Evolutionary conservation across 35 echinoderm and acorn worm genomes (phyloP).

Genomic region (Amphiura filiformis): DNA sequence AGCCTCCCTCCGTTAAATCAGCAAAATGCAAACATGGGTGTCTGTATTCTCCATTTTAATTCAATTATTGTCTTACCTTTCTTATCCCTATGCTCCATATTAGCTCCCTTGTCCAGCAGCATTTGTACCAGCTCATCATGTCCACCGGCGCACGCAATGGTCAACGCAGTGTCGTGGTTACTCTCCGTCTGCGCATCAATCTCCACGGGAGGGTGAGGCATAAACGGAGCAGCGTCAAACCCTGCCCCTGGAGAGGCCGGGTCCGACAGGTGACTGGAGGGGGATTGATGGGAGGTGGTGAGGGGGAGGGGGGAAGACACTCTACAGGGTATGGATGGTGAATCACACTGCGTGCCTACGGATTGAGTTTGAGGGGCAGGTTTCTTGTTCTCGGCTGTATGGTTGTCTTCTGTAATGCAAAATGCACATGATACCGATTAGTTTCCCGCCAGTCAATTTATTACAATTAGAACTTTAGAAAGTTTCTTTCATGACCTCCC

Average conservation of each 20-base stretch:
- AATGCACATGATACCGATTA: too few species aligned
- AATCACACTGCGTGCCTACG: constrained; percentile 93
- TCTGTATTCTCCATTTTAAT: too few species aligned
- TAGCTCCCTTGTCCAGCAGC: constrained; percentile 76
- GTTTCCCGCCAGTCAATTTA: too few species aligned
- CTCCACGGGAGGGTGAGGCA: constrained; percentile 89
- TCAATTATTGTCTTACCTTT: too few species aligned
- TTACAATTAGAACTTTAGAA: too few species aligned
- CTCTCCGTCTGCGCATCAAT: constrained; percentile 99
- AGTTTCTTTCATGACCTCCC: too few species aligned
- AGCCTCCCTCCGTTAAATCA: too few species aligned
- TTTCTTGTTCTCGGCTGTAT: constrained; percentile 47
- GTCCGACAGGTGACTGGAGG: constrained; percentile 18
- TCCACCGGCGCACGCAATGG: constrained; percentile 90
- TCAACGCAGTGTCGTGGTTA: constrained; percentile 98
- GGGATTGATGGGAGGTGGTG: constrained; percentile 42
- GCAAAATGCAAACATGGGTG: too few species aligned
- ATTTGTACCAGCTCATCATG: constrained; percentile 90
- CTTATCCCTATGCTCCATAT: constrained; percentile 93
- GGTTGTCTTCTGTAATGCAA: constrained; percentile 26
- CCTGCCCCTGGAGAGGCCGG: constrained; percentile 52
- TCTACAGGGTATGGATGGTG: constrained; percentile 45
- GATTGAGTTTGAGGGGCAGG: constrained; percentile 86
- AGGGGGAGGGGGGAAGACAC: constrained; percentile 36
- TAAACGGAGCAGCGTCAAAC: constrained; percentile 62